Conservation (phyloP, 2,888 invertebrate genomes). For the Neoaliturus tenellus region DNA sequence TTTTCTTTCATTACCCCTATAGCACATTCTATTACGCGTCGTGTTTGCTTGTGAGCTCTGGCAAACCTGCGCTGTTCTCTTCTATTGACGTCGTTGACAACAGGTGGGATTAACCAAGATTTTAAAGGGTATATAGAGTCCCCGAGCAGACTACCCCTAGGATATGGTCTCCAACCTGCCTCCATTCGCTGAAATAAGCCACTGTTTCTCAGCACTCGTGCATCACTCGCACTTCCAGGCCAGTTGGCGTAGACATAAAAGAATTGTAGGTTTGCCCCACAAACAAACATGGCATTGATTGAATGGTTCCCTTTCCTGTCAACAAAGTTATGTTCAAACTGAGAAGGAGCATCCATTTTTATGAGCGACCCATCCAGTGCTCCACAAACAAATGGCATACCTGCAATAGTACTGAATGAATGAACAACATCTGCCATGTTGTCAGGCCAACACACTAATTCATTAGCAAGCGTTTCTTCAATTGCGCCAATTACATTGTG, state of each 20-base stretch:
- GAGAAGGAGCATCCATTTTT: slow-evolving; percentile 64
- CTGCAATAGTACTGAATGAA: slow-evolving; percentile 31
- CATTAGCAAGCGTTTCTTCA: slow-evolving; percentile 61
- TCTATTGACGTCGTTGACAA: not conserved
- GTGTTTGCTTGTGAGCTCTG: not conserved
- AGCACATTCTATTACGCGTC: not conserved
- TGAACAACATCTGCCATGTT: slow-evolving; percentile 26
- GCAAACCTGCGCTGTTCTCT: not conserved
- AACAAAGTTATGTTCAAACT: slow-evolving; percentile 64
- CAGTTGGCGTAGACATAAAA: not conserved
- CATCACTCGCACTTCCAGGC: not conserved
- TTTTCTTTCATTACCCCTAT: not conserved
- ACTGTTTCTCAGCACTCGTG: not conserved
- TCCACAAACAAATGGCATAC: slow-evolving; percentile 50
- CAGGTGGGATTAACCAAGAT: not conserved
- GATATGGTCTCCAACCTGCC: not conserved
- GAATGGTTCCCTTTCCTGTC: slow-evolving; percentile 65
- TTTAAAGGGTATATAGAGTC: not conserved
- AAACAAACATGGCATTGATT: not conserved
- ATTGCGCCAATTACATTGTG: slow-evolving; percentile 60
- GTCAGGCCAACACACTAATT: slow-evolving; percentile 56
- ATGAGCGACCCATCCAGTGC: slow-evolving; percentile 61
- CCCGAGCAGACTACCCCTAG: not conserved
- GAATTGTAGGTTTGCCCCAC: not conserved
- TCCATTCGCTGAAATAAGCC: not conserved